A percentile compares a stretch with the other conserved stretches of the same genome.
These are phyloP conservation scores for Dendrolimus pini DNA, from an alignment of 2,888 invertebrate genomes.

Conservation along the genomic window DNA sequence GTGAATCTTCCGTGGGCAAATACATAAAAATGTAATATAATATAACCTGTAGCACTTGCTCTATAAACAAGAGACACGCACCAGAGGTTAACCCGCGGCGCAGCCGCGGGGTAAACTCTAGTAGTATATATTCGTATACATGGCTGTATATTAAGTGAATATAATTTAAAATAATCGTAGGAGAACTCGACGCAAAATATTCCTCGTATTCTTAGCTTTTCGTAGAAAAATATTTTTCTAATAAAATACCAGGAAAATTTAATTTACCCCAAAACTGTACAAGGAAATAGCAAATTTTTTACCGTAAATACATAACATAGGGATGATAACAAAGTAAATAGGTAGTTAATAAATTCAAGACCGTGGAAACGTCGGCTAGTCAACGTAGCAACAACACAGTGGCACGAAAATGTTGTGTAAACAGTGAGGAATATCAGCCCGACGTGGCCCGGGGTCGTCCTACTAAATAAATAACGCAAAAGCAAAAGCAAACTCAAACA, in stretches of 20 bases:
- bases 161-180: too few relatives aligned
- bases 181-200: too few relatives aligned
- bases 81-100: too few relatives aligned
- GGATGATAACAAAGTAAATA: slow-evolving; percentile 11
- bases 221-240: slow-evolving; percentile 8
- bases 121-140: too few relatives aligned
- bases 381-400: slow-evolving; percentile 36
- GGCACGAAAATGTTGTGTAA: slow-evolving; percentile 67
- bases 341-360: slow-evolving; percentile 50
- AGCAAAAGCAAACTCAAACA: slow-evolving; percentile 70
- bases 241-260: slow-evolving; percentile 3
- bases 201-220: too few relatives aligned
- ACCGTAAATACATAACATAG: not conserved
- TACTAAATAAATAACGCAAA: slow-evolving; percentile 67
- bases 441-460: slow-evolving; percentile 58
- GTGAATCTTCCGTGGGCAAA: too few relatives aligned
- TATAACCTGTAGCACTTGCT: too few relatives aligned
- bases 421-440: slow-evolving; percentile 51
- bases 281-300: not conserved
- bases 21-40: too few relatives aligned
- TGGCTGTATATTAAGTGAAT: too few relatives aligned
- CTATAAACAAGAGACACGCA: too few relatives aligned
- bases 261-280: too few relatives aligned
- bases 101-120: too few relatives aligned
- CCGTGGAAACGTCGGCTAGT: slow-evolving; percentile 49